Percentiles rank a stretch among this genome's conserved stretches.
phyloP scores from a whole-genome alignment of 2,113 vertebrate genomes.

The Albula goreensis region DNA sequence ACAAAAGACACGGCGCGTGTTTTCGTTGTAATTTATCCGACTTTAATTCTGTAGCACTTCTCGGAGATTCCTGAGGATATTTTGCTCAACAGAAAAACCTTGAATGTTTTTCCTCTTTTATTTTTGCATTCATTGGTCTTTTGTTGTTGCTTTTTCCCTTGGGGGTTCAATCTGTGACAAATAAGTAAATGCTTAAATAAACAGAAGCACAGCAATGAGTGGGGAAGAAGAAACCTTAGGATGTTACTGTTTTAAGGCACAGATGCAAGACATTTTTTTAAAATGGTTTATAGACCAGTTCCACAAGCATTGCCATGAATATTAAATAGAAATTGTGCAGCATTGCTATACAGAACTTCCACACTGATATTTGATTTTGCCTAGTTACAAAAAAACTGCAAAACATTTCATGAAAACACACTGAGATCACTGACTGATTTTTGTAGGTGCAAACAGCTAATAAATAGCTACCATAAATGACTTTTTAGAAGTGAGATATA shows the following conservation, averaged over 20 bases:
- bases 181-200: constrained; percentile 64
- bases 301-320: too few relatives aligned
- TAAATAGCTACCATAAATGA: too few relatives aligned
- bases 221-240: neutral
- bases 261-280: too few relatives aligned
- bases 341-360: too few relatives aligned
- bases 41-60: constrained; percentile 72
- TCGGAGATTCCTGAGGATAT: constrained; percentile 55
- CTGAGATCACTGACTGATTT: too few relatives aligned
- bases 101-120: constrained; percentile 36
- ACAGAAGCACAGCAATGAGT: neutral
- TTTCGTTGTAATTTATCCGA: constrained; percentile 57
- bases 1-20: constrained; percentile 63
- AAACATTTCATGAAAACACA: too few relatives aligned
- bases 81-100: neutral
- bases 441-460: too few relatives aligned
- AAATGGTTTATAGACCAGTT: too few relatives aligned
- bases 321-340: too few relatives aligned
- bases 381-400: too few relatives aligned
- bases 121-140: constrained; percentile 15
- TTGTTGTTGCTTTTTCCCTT: constrained; percentile 57
- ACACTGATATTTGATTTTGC: too few relatives aligned
- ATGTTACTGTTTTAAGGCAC: neutral
- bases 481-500: too few relatives aligned
- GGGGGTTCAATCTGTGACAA: constrained; percentile 66